Base-by-base conservation (phyloP, 2,888 invertebrate genomes). In the Helobdella robusta region DNA sequence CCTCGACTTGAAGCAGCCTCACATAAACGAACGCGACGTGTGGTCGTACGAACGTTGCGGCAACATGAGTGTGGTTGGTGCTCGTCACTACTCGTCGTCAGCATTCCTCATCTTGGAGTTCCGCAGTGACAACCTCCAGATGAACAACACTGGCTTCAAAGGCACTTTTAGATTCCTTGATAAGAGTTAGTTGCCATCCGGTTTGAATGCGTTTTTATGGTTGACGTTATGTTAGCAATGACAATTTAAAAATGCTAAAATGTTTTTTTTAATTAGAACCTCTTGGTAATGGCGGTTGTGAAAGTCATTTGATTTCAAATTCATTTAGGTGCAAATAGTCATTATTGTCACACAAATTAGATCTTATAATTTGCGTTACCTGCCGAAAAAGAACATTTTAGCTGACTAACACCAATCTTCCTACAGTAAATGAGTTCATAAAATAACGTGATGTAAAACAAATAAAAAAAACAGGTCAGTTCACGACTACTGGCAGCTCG, bases 101-200 rank as follows among this genome's bases (percentile, higher is more conserved):
- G 70, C 78, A 8, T 73, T 73, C 62, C 70, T 78, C 34, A 73
- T 78, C 25, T 68, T 79, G 59, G 78, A 78, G 69, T 78, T 78
- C 66, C 76, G 77, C 63, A 72, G 77, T 0, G 74, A 58, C 35
- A 75, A 67, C 2, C 46, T 67, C 6, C 71, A 69, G 23, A 67
- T 69, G 50, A 73, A 73, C 68, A 69, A 73, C 69, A 73, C 73
- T 25, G 77, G 77, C 23, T 78, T 78, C 71, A 72, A 73, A 66
- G 78, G 78, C 46, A 68, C 68, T 52, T 78, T 73, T 68, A 72
- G 70, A 68, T 78, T 77, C 71, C 66, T 76, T 64, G 74, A 77
- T 67, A 73, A 74, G 74, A 72, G 78, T 78, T 69, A 75, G 76
- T 73, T 46, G 11, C 23, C 58, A 50, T 11, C 36, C 60, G 44